Conservation (phyloP, 2,888 invertebrate species). For the Ormia ochracea region DNA sequence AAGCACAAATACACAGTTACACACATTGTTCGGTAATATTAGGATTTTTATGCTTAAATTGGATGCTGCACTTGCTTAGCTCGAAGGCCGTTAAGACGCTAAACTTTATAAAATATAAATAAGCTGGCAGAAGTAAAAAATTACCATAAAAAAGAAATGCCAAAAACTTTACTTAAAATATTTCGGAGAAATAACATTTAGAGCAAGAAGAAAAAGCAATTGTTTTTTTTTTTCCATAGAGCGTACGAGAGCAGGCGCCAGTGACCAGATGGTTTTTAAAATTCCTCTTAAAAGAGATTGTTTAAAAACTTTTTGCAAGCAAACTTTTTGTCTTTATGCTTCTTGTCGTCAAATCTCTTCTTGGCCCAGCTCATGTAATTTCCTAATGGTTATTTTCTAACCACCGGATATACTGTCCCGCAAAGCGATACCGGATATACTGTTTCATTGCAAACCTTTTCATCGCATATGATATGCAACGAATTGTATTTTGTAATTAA, state of each 20-base stretch:
- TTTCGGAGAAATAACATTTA: slow-evolving; percentile 13
- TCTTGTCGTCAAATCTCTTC: too few species aligned
- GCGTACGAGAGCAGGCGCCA: not conserved
- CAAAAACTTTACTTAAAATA: slow-evolving; percentile 34
- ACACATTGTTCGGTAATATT: not conserved
- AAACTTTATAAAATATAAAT: slow-evolving; percentile 59
- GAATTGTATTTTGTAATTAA: too few species aligned
- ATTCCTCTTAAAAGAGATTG: not conserved
- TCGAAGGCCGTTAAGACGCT: slow-evolving; percentile 60
- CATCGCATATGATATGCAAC: too few species aligned
- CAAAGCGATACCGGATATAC: too few species aligned
- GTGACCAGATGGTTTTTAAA: slow-evolving; percentile 9
- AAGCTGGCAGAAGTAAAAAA: slow-evolving; percentile 37
- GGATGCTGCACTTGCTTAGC: slow-evolving; percentile 42
- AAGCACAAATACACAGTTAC: not conserved
- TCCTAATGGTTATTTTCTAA: too few species aligned
- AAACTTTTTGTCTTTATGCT: too few species aligned
- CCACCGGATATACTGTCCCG: too few species aligned
- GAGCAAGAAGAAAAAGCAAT: not conserved
- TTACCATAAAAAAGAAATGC: slow-evolving; percentile 3
- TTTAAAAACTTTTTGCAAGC: too few species aligned
- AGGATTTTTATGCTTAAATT: slow-evolving; percentile 13
- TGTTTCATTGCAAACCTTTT: too few species aligned
- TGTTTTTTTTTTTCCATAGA: not conserved
- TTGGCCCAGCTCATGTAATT: too few species aligned